Evolutionary conservation across 2,113 vertebrate genomes (phyloP).

Genomic region (Argyrosomus japonicus): DNA sequence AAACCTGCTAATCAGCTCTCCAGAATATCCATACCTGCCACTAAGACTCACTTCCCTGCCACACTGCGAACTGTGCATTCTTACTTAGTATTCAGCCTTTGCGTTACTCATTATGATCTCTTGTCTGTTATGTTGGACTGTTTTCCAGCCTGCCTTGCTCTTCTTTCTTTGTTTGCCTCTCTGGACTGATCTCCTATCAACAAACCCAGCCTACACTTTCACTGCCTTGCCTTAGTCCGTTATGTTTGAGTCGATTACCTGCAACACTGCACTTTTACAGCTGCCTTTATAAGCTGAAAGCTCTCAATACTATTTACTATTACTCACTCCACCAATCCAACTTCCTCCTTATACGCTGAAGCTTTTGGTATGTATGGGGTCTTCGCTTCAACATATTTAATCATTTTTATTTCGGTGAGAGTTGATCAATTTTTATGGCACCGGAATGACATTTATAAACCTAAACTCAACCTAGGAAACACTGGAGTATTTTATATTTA

Average conservation of each 20-base stretch:
- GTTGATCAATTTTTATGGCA: too few relatives aligned
- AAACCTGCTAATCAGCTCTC: background rate
- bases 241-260: conserved; percentile 10
- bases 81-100: background rate
- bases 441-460: too few relatives aligned
- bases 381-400: background rate
- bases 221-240: background rate
- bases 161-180: too few relatives aligned
- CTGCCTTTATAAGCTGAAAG: background rate
- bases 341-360: background rate
- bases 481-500: too few relatives aligned
- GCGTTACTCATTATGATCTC: background rate
- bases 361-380: background rate
- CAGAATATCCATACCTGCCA: background rate
- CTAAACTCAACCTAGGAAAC: too few relatives aligned
- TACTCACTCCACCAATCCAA: background rate
- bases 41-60: background rate
- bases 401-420: too few relatives aligned
- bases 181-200: background rate
- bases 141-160: background rate
- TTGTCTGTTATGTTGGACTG: background rate
- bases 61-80: background rate
- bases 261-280: conserved; percentile 3
- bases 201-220: background rate
- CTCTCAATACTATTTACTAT: background rate